phyloP scores from a whole-genome alignment of 2,888 invertebrate genomes.

The Idaea aversata region DNA sequence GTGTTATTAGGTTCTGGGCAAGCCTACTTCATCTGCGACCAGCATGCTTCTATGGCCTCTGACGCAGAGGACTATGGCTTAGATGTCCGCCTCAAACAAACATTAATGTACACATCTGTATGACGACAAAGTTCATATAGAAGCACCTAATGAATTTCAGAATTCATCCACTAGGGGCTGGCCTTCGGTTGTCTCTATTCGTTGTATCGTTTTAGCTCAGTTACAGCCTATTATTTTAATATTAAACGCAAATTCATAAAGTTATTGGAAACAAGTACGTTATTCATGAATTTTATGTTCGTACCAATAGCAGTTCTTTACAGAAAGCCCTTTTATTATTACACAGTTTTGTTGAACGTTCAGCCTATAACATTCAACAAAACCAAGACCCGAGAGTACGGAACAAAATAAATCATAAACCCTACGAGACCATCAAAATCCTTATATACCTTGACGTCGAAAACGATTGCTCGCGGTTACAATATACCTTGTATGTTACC shows the following conservation, averaged over 20 bases:
- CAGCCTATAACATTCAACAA: constrained; percentile 2
- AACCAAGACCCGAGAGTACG: constrained; percentile 3
- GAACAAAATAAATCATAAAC: constrained; percentile 20
- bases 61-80: too few species aligned
- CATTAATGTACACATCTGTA: too few species aligned
- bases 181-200: not conserved
- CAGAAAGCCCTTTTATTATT: not conserved
- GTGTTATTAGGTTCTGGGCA: not conserved
- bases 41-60: too few species aligned
- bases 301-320: not conserved
- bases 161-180: not conserved
- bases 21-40: not conserved
- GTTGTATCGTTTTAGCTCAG: not conserved
- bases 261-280: not conserved
- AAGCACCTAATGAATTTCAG: not conserved
- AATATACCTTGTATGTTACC: constrained; percentile 55
- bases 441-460: constrained; percentile 34
- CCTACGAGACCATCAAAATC: constrained; percentile 29
- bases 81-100: too few species aligned
- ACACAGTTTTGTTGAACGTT: not conserved
- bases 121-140: not conserved
- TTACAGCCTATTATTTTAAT: not conserved
- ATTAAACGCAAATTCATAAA: not conserved
- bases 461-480: constrained; percentile 46
- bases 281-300: not conserved